These are phyloP conservation scores for Equus quagga DNA, from an alignment of 2,113 vertebrate genomes.

Conservation along the genomic window DNA sequence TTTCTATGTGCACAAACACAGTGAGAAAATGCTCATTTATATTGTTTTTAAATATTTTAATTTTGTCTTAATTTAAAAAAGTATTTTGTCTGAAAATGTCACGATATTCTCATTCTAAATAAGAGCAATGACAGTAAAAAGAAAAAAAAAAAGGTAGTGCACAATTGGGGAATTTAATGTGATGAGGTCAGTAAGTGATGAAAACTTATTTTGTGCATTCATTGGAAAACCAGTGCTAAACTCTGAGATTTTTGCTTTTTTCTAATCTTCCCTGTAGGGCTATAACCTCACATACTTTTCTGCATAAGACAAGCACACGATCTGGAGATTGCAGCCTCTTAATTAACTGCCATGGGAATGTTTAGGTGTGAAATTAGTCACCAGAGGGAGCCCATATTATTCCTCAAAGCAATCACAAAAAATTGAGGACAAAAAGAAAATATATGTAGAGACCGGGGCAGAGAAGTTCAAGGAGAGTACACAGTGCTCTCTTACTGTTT, in stretches of 20 bases:
- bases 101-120: not conserved
- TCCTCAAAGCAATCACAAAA: conserved; percentile 70
- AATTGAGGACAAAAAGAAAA: conserved; percentile 64
- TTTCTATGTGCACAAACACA: not conserved
- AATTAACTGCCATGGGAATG: conserved; percentile 81
- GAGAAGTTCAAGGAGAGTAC: conserved; percentile 57
- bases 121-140: not conserved
- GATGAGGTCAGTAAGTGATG: not conserved
- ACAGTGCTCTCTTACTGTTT: conserved; percentile 60
- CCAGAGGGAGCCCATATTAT: conserved; percentile 88
- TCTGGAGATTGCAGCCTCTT: conserved; percentile 29
- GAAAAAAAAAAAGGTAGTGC: not conserved
- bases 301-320: not conserved
- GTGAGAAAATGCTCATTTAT: fast-evolving
- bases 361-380: conserved; percentile 88
- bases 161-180: not conserved
- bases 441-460: not conserved
- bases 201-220: not conserved
- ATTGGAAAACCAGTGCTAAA: not conserved
- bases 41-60: not conserved
- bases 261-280: not conserved
- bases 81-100: not conserved
- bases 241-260: not conserved
- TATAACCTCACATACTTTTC: conserved; percentile 12
- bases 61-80: not conserved